Evolutionary conservation across 2,888 invertebrate species (phyloP).

Genomic region (Metalampra italica): DNA sequence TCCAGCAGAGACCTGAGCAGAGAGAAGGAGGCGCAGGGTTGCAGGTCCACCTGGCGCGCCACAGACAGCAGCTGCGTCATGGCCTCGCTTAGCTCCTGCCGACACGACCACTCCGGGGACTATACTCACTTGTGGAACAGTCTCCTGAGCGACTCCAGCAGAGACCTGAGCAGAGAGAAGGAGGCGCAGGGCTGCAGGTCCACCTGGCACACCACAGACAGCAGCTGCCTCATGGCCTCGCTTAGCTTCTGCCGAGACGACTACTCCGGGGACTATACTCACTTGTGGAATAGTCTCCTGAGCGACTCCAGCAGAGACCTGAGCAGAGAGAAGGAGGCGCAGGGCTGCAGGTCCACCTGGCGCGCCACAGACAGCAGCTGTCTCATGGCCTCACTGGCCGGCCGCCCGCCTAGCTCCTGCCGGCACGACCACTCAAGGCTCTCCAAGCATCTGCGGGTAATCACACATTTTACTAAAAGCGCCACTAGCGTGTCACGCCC

Average conservation of each 20-base stretch:
- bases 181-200: background rate
- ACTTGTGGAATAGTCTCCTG: constrained; percentile 10
- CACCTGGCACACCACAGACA: background rate
- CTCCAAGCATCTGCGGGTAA: constrained; percentile 58
- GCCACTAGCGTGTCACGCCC: too few relatives aligned
- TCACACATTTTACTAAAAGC: background rate
- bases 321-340: constrained; percentile 55
- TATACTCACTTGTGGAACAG: background rate
- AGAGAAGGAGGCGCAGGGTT: background rate
- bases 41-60: background rate
- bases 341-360: constrained; percentile 80
- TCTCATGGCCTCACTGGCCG: constrained; percentile 82
- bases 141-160: background rate
- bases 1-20: too few relatives aligned
- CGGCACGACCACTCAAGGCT: constrained; percentile 56
- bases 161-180: background rate
- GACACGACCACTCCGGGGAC: too few relatives aligned
- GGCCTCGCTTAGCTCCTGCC: constrained; percentile 51
- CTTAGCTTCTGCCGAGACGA: constrained; percentile 48
- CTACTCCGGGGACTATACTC: too few relatives aligned
- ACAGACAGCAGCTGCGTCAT: background rate
- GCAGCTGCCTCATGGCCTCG: constrained; percentile 26
- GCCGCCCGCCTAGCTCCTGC: constrained; percentile 48
- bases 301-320: constrained; percentile 45
- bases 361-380: constrained; percentile 85